Evolutionary conservation across 2,797 vertebrate genomes (phyloP), one percentile per base, ranked within the genome.

Genomic region (Cirrhinus molitorella): DNA sequence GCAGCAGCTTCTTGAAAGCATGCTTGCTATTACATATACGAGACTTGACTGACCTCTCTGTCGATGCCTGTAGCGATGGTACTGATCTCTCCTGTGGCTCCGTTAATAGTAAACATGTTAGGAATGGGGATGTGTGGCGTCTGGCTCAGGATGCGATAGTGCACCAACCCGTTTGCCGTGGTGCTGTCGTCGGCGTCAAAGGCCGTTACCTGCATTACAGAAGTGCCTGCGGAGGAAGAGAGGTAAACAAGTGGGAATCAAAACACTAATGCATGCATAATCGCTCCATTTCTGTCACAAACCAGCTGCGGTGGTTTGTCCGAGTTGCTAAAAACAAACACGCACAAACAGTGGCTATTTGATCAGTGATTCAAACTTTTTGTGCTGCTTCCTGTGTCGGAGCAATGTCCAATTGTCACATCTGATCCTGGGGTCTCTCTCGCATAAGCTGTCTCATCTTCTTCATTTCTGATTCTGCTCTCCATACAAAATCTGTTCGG

Each of bases 41-140:
- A 78, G 82, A 83, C 3, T n/a, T 37, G 21, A 71, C 96, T 95
- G 89, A 99, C 98, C 97, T 99, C 98, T 88, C 98, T 94, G 93
- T 99, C 98, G 83, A 99, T 96, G 43, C 98, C 98, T 0, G 98
- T 97, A 0, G 97, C 98, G 91, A 99, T 97, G 0, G 98, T 99
- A 71, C 98, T 96, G 0, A 99, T 98, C 93, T 97, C 97, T 23
- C 98, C 98, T 0, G 97, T 99, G 91, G 98, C 96, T 0, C 97
- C 98, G 94, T 99, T 98, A 86, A 99, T 98, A 73, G 97, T 98
- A 86, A 99, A 99, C 97, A 99, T 99, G 88, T 98, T 98, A 73
- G 98, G 97, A 0, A 98, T 97, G 0, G 97, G 97, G 88, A 96
- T 99, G 93, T 98, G 96, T 0, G 98, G 98, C 0, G 93, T 96